Conservation (phyloP, 2,888 invertebrate genomes). For the Thecophora atra region DNA sequence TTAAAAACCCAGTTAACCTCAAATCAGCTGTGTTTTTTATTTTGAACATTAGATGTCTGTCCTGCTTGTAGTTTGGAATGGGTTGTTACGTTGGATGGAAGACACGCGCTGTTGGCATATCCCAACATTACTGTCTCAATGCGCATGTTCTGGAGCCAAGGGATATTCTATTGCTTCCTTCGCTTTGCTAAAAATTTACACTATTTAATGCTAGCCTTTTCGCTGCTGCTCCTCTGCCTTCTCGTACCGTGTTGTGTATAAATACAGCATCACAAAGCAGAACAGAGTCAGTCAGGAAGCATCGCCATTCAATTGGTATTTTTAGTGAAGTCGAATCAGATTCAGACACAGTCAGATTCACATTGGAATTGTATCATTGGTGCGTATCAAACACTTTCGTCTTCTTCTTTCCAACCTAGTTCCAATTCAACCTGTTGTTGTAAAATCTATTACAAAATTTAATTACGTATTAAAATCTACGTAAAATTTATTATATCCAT, state of each 20-base stretch:
- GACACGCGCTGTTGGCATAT: slow-evolving; percentile 37
- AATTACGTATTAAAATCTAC: too few relatives aligned
- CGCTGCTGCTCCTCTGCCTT: neutral
- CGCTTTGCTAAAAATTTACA: neutral
- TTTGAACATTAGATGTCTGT: neutral
- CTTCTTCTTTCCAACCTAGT: too few relatives aligned
- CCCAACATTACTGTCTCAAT: too few relatives aligned
- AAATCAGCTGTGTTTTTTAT: slow-evolving; percentile 33
- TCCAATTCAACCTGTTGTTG: too few relatives aligned
- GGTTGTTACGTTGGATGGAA: slow-evolving; percentile 2
- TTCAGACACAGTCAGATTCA: too few relatives aligned
- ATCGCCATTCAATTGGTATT: slow-evolving; percentile 8
- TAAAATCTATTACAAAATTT: too few relatives aligned
- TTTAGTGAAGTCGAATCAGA: too few relatives aligned
- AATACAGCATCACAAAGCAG: slow-evolving; percentile 52
- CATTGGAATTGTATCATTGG: too few relatives aligned
- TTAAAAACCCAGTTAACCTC: slow-evolving; percentile 4
- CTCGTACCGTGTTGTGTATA: slow-evolving; percentile 48
- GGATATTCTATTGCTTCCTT: neutral
- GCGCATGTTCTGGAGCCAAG: too few relatives aligned
- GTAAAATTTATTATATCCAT: too few relatives aligned
- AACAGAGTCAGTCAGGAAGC: slow-evolving; percentile 56
- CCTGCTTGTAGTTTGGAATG: too few relatives aligned
- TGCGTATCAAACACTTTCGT: too few relatives aligned
- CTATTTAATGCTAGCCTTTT: neutral